Conservation (phyloP, 2,113 vertebrate species). For the Galeopterus variegatus region DNA sequence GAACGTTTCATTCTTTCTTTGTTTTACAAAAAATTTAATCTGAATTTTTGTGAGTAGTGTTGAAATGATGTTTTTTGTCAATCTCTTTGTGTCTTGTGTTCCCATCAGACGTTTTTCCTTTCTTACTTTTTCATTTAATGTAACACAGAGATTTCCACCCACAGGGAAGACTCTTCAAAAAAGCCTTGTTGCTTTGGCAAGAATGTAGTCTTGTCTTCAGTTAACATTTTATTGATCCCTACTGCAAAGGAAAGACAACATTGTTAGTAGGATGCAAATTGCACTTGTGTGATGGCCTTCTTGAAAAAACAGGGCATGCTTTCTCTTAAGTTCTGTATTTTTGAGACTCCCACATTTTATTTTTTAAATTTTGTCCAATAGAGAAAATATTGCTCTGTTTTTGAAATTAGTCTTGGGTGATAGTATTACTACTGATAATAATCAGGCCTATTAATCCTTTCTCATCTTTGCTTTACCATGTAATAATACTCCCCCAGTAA, state of each 20-base stretch:
- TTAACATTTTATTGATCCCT: not conserved
- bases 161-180: constrained; percentile 34
- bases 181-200: constrained; percentile 64
- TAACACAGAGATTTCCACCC: constrained; percentile 31
- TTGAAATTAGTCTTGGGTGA: constrained; percentile 26
- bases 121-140: constrained; percentile 52
- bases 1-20: constrained; percentile 29
- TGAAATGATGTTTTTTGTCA: not conserved
- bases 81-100: not conserved
- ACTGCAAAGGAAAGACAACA: not conserved
- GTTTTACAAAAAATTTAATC: not conserved
- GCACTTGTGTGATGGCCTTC: constrained; percentile 30
- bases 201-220: constrained; percentile 51
- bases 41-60: constrained; percentile 33
- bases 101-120: constrained; percentile 22
- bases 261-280: not conserved
- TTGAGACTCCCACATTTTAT: not conserved
- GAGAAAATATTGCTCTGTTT: not conserved
- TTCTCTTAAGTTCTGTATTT: constrained; percentile 38
- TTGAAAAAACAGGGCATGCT: not conserved
- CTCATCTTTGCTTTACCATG: not conserved
- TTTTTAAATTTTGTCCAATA: constrained; percentile 33
- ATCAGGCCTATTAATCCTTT: constrained; percentile 3
- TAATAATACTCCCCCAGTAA: not conserved
- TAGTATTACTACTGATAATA: not conserved